A percentile compares a stretch with the other conserved stretches of the same genome.
Evolutionary conservation across 2,113 vertebrate species (phyloP).

Genomic region (Mobula hypostoma): DNA sequence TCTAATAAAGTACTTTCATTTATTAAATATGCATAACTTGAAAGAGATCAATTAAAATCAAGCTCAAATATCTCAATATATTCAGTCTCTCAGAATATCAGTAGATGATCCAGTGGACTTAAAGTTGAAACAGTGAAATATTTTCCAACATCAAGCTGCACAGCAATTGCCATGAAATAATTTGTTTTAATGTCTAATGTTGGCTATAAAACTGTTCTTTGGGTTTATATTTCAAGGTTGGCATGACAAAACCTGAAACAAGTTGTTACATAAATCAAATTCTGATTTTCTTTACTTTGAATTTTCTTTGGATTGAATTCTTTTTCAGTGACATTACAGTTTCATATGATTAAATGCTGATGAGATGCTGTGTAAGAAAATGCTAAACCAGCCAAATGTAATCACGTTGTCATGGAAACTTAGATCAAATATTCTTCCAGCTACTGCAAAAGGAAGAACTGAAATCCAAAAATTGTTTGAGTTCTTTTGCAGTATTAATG

Average conservation of each 20-base stretch:
- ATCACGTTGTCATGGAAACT: not conserved
- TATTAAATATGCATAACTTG: conserved; percentile 18
- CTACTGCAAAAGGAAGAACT: not conserved
- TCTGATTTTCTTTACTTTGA: not conserved
- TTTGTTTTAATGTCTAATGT: not conserved
- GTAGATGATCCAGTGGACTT: not conserved
- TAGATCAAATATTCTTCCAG: not conserved
- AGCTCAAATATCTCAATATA: conserved; percentile 18
- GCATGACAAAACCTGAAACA: not conserved
- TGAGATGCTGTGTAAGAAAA: not conserved
- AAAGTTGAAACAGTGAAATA: not conserved
- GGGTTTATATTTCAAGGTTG: not conserved
- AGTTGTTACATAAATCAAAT: not conserved
- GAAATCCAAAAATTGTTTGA: not conserved
- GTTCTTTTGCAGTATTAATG: not conserved
- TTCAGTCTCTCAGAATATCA: not conserved
- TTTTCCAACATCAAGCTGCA: not conserved
- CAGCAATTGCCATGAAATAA: not conserved
- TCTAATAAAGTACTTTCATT: not conserved
- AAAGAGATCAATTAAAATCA: not conserved
- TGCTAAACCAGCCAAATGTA: not conserved
- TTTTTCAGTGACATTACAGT: not conserved
- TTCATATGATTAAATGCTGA: not conserved
- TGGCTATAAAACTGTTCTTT: not conserved
- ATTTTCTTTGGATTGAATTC: not conserved